Base-by-base conservation (phyloP, 2,888 invertebrate genomes). In the Metalampra italica region DNA sequence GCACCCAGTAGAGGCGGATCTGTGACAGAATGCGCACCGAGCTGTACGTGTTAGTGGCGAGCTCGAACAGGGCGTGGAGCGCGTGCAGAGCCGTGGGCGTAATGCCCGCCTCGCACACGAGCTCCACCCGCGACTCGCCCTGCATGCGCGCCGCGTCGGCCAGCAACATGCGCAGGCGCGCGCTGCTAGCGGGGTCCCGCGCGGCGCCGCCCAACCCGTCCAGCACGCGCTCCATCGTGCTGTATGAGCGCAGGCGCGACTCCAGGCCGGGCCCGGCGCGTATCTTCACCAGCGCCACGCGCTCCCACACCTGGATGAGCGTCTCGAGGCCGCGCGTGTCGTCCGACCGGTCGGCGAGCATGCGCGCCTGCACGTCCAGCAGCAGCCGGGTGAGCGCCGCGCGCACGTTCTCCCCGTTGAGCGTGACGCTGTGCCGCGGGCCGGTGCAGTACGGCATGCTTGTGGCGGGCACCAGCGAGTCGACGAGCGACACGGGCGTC, bases 321-420 rank as follows among this genome's bases (percentile, higher is more conserved):
- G 78, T 63, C 68, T 91, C 91, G 40, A 96, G 90, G 54, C 94
- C 93, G 62, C 94, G 93, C 0, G 95, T 96, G 66, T 97, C 96
- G 64, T 97, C 96, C 57, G 95, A 94, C 53, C 92, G 91, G 46
- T 91, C 90, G 7, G 64, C 71, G 47, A 95, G 77, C 77, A 97
- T 87, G 62, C 92, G 91, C 45, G 84, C 90, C 75, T 94, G 94
- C 9, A 95, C 84, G 2, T 87, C 82, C 42, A 91, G 85, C 66
- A 96, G 82, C 1, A 92, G 77, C 22, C 91, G 81, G 0, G 91
- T 91, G 1, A 96, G 75, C 1, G 85, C 86, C 54, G 89, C 88
- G 41, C 95, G 91, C 11, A 95, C 90, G 70, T 96, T 96, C 49
- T 90, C 82, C 0, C 95, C 95, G 68, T 94, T 92, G 83, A 94